A percentile compares a stretch with the other conserved stretches of the same genome.
These are phyloP conservation scores for Mnemiopsis leidyi DNA, from an alignment of 37 sponge, comb jelly and placozoan genomes.

Conservation along the genomic window DNA sequence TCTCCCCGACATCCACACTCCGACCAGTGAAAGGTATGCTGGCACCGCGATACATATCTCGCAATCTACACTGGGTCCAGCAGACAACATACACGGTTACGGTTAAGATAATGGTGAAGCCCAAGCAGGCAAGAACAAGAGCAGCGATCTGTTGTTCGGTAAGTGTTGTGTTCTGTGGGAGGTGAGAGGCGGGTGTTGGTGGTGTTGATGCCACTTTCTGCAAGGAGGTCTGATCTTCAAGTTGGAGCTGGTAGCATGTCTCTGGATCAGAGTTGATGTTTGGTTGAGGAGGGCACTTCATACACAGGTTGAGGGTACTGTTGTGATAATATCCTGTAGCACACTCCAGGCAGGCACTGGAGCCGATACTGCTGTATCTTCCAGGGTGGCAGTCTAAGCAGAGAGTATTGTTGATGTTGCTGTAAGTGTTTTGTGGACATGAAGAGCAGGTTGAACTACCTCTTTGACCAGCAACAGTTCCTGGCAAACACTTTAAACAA, in stretches of 20 bases:
- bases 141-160: background rate
- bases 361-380: background rate
- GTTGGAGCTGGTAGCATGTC: background rate
- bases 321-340: background rate
- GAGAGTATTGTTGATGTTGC: background rate
- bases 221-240: background rate
- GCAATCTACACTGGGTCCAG: background rate
- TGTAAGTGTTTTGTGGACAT: conserved; percentile 14
- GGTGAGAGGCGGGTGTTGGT: background rate
- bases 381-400: background rate
- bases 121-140: background rate
- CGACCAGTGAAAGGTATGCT: background rate
- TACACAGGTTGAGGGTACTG: background rate
- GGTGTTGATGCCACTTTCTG: background rate
- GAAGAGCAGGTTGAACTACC: background rate
- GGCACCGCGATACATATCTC: no score
- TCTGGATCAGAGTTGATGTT: background rate
- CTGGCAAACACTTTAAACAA: background rate
- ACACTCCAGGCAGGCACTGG: background rate
- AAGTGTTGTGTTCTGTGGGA: background rate
- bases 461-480: background rate
- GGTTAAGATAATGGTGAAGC: background rate
- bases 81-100: background rate
- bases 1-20: background rate
- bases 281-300: background rate